Percentiles rank a stretch among this genome's conserved stretches.
Evolutionary conservation across 2,113 vertebrate genomes (phyloP).

Genomic region (Epinephelus lanceolatus): DNA sequence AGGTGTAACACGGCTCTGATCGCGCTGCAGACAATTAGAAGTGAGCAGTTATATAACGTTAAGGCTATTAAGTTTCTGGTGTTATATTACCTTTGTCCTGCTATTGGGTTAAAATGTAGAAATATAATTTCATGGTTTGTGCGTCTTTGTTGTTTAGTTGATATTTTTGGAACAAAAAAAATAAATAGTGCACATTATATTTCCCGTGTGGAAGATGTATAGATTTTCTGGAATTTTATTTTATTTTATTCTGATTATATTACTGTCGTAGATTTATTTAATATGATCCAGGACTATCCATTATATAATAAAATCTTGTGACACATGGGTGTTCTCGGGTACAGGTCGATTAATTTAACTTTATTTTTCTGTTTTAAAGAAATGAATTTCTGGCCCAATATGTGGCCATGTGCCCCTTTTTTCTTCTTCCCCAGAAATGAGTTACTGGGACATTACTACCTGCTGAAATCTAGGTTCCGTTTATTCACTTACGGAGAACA

Average conservation of each 20-base stretch:
- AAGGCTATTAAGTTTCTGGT: neutral
- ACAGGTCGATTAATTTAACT: neutral
- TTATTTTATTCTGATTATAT: neutral
- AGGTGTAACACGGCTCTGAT: neutral
- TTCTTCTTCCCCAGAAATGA: constrained; percentile 17
- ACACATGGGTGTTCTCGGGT: neutral
- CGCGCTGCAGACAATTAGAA: constrained; percentile 3
- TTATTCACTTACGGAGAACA: constrained; percentile 58
- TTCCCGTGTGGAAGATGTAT: neutral
- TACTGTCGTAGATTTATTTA: neutral
- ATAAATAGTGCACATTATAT: neutral
- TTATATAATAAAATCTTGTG: neutral
- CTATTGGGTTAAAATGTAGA: neutral
- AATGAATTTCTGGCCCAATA: neutral
- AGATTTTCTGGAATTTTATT: neutral
- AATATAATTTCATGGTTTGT: neutral
- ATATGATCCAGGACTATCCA: neutral
- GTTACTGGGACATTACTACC: constrained; percentile 36
- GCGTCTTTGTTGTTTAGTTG: neutral
- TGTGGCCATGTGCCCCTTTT: neutral
- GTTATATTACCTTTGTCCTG: too few species aligned
- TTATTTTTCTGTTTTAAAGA: neutral
- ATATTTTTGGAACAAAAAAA: neutral
- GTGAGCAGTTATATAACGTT: neutral
- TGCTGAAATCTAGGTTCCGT: constrained; percentile 58